Conservation (phyloP, 2,888 invertebrate species). For the Cataglyphis albicans region DNA sequence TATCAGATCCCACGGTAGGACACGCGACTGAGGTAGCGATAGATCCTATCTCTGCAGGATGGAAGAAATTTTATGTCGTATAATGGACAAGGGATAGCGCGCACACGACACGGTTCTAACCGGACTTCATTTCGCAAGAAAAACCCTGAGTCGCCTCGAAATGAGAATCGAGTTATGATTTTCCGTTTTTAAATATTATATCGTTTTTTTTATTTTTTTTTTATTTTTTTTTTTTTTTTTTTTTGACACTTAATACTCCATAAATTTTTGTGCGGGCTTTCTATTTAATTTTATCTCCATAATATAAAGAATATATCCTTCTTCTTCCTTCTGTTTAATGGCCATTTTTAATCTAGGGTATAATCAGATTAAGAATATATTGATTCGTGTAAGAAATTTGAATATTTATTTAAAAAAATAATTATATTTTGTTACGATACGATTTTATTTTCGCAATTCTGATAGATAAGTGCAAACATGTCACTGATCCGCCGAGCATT, state of each 20-base stretch:
- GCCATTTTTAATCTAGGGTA: no score
- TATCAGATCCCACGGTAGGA: conserved; percentile 85
- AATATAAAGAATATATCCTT: background rate
- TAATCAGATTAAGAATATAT: no score
- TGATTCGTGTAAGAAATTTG: background rate
- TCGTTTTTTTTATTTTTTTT: background rate
- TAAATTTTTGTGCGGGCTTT: background rate
- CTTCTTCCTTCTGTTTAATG: no score
- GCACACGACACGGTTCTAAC: conserved; percentile 67
- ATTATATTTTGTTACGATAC: background rate
- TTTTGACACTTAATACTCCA: background rate
- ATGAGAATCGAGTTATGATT: conserved; percentile 63
- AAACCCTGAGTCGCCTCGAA: conserved; percentile 28
- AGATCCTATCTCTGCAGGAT: conserved; percentile 84
- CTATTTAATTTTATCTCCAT: background rate
- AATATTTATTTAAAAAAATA: background rate
- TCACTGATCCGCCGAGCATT: background rate
- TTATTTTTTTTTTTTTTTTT: background rate
- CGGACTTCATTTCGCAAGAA: conserved; percentile 62
- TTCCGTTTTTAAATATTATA: background rate
- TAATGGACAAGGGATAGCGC: conserved; percentile 79
- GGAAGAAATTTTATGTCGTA: conserved; percentile 85
- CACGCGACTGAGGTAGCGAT: conserved; percentile 82
- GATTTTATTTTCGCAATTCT: conserved; percentile 8
- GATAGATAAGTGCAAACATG: conserved; percentile 7